phyloP scores from a whole-genome alignment of 2,888 invertebrate genomes.

The Scrobipalpa atriplicella region DNA sequence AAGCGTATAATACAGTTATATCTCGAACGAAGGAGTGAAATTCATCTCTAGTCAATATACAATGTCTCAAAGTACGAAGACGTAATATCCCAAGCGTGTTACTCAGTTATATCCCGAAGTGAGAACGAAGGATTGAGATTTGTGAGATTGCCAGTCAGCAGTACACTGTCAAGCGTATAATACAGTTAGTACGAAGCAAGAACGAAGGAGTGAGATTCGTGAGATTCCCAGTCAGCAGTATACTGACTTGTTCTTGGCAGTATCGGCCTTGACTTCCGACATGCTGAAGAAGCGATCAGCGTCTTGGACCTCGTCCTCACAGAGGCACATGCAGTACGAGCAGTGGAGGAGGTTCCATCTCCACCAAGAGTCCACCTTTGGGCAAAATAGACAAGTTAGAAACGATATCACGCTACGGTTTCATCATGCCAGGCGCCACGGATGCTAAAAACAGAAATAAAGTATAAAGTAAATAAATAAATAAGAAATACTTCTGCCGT shows the following conservation, averaged over 20 bases:
- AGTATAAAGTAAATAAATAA: not conserved
- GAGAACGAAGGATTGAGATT: not conserved
- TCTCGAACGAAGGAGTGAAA: not conserved
- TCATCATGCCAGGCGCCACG: slow-evolving; percentile 1
- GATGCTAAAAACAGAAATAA: not conserved
- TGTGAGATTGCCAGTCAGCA: not conserved
- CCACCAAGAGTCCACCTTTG: slow-evolving; percentile 94
- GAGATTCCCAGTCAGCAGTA: not conserved
- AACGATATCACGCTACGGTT: not conserved
- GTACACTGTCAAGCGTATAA: no score
- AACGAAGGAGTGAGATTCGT: no score
- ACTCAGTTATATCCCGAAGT: not conserved
- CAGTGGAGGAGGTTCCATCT: slow-evolving; percentile 92
- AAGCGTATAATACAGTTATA: not conserved
- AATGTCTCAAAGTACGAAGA: no score
- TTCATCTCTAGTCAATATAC: not conserved
- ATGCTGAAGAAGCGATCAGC: slow-evolving; percentile 93
- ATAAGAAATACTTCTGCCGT: not conserved
- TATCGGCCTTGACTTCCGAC: slow-evolving; percentile 82
- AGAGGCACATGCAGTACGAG: slow-evolving; percentile 94
- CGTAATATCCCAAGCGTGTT: no score
- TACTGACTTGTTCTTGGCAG: slow-evolving; percentile 84
- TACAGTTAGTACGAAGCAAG: no score
- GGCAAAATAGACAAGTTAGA: slow-evolving; percentile 46
- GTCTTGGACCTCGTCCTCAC: slow-evolving; percentile 87